phyloP scores from a whole-genome alignment of 1,140 invertebrate genomes.

The Tetramorium alpestre region DNA sequence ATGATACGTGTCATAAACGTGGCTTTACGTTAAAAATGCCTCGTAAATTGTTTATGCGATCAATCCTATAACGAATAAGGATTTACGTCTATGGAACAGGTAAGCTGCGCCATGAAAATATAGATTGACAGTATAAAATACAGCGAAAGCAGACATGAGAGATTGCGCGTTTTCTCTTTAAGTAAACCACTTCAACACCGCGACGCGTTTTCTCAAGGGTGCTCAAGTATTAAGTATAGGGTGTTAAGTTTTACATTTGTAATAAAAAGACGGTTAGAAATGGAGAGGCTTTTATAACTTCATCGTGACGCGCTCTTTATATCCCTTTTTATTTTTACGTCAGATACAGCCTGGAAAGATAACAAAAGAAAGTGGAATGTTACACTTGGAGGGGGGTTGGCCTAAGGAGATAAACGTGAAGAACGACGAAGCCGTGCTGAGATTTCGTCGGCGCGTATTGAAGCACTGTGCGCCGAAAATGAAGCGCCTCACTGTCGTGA shows the following conservation, averaged over 20 bases:
- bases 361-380: constrained; percentile 91
- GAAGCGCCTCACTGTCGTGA: constrained; percentile 87
- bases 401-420: constrained; percentile 96
- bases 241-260: constrained; percentile 37
- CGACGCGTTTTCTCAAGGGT: neutral
- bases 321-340: neutral
- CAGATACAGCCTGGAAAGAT: constrained; percentile 89
- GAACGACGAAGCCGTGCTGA: constrained; percentile 94
- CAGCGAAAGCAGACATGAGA: neutral
- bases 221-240: neutral
- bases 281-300: constrained; percentile 20
- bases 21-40: neutral
- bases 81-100: neutral
- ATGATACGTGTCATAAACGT: neutral
- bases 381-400: constrained; percentile 98
- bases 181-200: constrained; percentile 3
- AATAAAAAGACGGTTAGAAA: neutral
- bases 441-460: constrained; percentile 96
- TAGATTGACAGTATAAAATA: constrained; percentile 2
- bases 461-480: constrained; percentile 94
- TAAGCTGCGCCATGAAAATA: constrained; percentile 10
- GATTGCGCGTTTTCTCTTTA: constrained; percentile 1
- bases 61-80: neutral
- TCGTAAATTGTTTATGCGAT: constrained; percentile 36
- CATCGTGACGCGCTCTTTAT: neutral